These are phyloP conservation scores for Sitta carolinensis DNA, from an alignment of 2,797 vertebrate genomes.

Conservation along the genomic window DNA sequence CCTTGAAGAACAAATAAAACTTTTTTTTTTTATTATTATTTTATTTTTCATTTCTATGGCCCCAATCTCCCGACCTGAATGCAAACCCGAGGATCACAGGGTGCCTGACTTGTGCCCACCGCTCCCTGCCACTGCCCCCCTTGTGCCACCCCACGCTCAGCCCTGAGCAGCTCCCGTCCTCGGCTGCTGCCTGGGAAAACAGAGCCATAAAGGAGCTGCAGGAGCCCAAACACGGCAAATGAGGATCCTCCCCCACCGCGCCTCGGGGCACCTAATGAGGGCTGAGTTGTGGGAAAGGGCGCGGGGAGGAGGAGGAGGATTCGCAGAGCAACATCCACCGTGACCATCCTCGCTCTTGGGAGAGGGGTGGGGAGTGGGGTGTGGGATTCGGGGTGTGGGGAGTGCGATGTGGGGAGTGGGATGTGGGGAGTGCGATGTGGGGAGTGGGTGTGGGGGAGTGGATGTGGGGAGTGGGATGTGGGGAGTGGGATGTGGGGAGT, in stretches of 20 bases:
- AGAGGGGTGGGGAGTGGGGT: too few species aligned
- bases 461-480: too few species aligned
- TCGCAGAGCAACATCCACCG: neutral
- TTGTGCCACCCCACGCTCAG: accelerated
- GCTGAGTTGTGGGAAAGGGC: neutral
- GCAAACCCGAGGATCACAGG: accelerated
- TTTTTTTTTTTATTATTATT: neutral
- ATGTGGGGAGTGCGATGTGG: too few species aligned
- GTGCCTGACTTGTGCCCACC: neutral
- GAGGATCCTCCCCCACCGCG: neutral
- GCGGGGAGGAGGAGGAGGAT: neutral
- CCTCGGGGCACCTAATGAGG: neutral
- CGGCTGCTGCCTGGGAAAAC: neutral
- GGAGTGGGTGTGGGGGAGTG: too few species aligned
- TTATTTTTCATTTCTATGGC: neutral
- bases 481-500: too few species aligned
- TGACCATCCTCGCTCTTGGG: neutral
- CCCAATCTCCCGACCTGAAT: neutral
- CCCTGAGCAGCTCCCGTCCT: neutral
- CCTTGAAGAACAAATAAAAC: neutral
- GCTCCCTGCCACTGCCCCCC: neutral
- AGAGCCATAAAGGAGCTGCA: neutral
- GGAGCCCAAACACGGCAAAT: neutral
- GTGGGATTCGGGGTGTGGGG: too few species aligned
- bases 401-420: too few species aligned